Evolutionary conservation across 2,113 vertebrate genomes (phyloP).

Genomic region (Hippocampus abdominalis): DNA sequence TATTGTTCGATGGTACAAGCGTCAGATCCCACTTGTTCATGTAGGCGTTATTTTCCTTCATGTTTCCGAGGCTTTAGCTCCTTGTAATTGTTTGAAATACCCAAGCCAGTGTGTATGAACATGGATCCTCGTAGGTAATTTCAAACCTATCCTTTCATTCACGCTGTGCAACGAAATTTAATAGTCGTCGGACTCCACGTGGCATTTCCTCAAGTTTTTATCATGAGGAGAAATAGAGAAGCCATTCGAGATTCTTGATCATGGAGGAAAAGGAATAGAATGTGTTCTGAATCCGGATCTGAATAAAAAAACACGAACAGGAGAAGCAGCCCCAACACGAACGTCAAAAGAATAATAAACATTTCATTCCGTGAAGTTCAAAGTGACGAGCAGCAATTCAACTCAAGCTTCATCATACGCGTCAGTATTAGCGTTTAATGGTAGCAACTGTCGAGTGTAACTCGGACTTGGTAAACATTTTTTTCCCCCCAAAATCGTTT

Average conservation of each 20-base stretch:
- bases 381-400: neutral
- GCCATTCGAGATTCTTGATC: neutral
- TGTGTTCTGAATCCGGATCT: neutral
- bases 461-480: neutral
- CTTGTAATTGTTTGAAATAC: constrained; percentile 6
- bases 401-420: neutral
- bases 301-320: neutral
- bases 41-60: constrained; percentile 50
- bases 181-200: constrained; percentile 8
- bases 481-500: constrained; percentile 13
- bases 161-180: neutral
- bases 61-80: constrained; percentile 45
- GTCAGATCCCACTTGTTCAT: constrained; percentile 62
- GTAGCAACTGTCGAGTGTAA: neutral
- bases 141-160: constrained; percentile 14
- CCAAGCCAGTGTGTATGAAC: neutral
- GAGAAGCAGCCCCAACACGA: neutral
- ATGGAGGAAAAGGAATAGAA: neutral
- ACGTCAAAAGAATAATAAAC: neutral
- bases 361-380: neutral
- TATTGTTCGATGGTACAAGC: constrained; percentile 64
- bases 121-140: constrained; percentile 29
- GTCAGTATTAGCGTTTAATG: neutral
- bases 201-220: constrained; percentile 3
- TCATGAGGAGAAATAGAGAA: neutral